Conservation (phyloP, 2,113 vertebrate genomes). For the Erpornis zantholeuca region DNA sequence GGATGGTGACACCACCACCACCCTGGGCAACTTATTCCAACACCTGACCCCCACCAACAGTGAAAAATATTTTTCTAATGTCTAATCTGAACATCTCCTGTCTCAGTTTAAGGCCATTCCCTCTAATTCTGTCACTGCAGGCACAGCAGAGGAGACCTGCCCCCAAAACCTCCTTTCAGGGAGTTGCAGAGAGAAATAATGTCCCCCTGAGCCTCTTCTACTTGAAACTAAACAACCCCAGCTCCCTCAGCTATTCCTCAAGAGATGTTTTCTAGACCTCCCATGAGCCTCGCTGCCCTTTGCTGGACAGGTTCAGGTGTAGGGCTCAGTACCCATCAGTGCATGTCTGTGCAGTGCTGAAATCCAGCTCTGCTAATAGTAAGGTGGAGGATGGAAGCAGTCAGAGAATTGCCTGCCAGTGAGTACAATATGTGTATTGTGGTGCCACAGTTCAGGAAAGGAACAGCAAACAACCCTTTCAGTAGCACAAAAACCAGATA, state of each 20-base stretch:
- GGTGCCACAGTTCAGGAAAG: background rate
- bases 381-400: background rate
- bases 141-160: fast-evolving
- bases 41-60: background rate
- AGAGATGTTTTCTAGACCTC: background rate
- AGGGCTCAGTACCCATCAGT: background rate
- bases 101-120: background rate
- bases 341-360: background rate
- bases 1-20: background rate
- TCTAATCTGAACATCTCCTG: background rate
- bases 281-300: background rate
- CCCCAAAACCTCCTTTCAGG: background rate
- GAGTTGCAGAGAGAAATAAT: background rate
- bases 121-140: background rate
- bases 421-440: background rate
- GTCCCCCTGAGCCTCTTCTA: background rate
- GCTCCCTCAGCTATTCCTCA: background rate
- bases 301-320: background rate
- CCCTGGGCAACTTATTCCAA: background rate
- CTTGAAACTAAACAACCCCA: background rate
- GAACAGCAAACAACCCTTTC: background rate
- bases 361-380: background rate
- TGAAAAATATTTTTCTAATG: background rate
- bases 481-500: background rate
- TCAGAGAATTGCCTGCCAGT: background rate